Conservation (phyloP, 2,113 vertebrate species). For the Myotis yumanensis region DNA sequence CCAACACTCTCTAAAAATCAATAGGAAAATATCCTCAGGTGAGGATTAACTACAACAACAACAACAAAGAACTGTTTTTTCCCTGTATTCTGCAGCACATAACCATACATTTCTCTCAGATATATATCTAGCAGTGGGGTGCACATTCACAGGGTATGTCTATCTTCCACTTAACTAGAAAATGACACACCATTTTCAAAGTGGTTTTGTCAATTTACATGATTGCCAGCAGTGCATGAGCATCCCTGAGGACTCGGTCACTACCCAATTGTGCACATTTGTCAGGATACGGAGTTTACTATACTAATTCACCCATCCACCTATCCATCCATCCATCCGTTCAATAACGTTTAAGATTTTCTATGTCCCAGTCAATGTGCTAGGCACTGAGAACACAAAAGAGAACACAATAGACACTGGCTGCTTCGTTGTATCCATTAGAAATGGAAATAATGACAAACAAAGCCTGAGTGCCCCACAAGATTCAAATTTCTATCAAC, state of each 20-base stretch:
- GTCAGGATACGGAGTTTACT: background rate
- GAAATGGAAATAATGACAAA: background rate
- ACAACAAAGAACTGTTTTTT: background rate
- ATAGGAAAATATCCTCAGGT: too few species aligned
- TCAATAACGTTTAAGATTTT: background rate
- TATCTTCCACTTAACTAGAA: background rate
- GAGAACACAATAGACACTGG: background rate
- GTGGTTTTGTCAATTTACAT: background rate
- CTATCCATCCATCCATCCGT: background rate
- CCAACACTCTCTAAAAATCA: too few species aligned
- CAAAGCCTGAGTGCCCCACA: background rate
- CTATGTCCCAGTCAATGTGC: background rate
- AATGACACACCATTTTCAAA: background rate
- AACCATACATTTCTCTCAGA: background rate
- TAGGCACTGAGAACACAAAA: background rate
- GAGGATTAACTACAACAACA: background rate
- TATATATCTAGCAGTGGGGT: too few species aligned
- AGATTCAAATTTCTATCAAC: background rate
- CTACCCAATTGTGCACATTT: background rate
- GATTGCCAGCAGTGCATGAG: background rate
- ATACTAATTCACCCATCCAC: background rate
- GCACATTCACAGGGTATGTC: background rate
- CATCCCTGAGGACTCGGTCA: background rate
- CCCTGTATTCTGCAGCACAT: background rate
- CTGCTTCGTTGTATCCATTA: background rate